These are phyloP conservation scores for Thunnus thynnus DNA, from an alignment of 2,113 vertebrate species.

Conservation along the genomic window DNA sequence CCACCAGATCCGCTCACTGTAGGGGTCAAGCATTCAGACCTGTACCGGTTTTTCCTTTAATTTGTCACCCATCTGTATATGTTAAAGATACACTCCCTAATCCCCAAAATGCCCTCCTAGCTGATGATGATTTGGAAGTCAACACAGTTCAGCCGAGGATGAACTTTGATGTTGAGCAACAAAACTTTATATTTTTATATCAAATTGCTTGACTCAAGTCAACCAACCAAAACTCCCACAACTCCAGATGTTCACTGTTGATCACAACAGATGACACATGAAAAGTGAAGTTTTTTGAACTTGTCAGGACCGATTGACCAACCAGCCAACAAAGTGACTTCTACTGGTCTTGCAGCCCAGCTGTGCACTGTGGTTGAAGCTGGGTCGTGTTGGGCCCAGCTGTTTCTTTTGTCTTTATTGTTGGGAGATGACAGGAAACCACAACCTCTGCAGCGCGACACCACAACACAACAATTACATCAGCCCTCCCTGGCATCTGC, in stretches of 20 bases:
- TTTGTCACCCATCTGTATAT: no score
- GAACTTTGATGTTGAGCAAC: background rate
- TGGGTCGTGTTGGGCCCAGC: background rate
- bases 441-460: background rate
- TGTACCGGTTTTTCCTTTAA: no score
- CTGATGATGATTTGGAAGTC: no score
- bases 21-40: no score
- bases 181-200: background rate
- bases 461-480: conserved; percentile 6
- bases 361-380: background rate
- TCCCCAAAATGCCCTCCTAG: no score
- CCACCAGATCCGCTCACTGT: no score
- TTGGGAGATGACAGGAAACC: background rate
- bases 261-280: conserved; percentile 10
- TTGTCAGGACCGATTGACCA: background rate
- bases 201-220: background rate
- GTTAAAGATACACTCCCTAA: no score
- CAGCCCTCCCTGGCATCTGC: background rate
- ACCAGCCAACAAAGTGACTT: background rate
- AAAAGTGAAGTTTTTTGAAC: background rate
- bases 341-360: background rate
- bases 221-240: conserved; percentile 9
- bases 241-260: conserved; percentile 13
- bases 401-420: conserved; percentile 5
- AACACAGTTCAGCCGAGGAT: background rate